Base-by-base conservation (phyloP, 2,113 vertebrate species). In the Oenanthe oenanthe region DNA sequence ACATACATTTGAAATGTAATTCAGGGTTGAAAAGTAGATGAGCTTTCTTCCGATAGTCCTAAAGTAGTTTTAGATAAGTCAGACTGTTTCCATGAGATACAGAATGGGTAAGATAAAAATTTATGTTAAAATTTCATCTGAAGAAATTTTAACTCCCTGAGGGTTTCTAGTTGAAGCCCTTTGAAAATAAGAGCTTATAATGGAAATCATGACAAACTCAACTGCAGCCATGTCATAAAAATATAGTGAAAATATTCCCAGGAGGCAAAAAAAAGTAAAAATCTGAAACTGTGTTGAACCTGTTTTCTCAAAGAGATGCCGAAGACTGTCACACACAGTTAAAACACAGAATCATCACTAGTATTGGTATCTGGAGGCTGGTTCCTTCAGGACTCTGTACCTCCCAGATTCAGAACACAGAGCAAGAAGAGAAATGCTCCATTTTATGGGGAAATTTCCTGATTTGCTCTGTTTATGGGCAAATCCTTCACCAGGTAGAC, bases 91-190 rank as follows among this genome's bases (percentile, higher is more conserved):
- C 76, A 57, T 47, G 47, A 57, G 79, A n/a, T 36, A 89, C 0
- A 1, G 36, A 87, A 73, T 28, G 31, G 32, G 57, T 14, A 45
- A 77, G 57, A 84, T 85, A 40, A 87, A 62, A 76, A 32, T 24
- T 22, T 28, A 24, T 17, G 77, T 85, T 95, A 95, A 85, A 88
- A 93, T 85, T 76, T 70, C 85, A 90, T 57, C 54, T 79, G 62
- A 89, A 79, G 93, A 95, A 89, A 78, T 82, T 87, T 94, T 86
- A 91, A 96, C 67, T 93, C 91, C 87, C 92, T 95, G 93, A 92
- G 88, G 92, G 60, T 87, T 81, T 85, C 76, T 54, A 94, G 77
- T 73, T 8, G 74, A 96, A 93, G 85, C 58, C 32, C 80, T 97
- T 95, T 51, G n/a, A 66, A 91, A 92, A 62, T 17, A 77, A 91